These are phyloP conservation scores for Trochalopteron elliotii DNA, from an alignment of 2,113 vertebrate species.

Conservation along the genomic window DNA sequence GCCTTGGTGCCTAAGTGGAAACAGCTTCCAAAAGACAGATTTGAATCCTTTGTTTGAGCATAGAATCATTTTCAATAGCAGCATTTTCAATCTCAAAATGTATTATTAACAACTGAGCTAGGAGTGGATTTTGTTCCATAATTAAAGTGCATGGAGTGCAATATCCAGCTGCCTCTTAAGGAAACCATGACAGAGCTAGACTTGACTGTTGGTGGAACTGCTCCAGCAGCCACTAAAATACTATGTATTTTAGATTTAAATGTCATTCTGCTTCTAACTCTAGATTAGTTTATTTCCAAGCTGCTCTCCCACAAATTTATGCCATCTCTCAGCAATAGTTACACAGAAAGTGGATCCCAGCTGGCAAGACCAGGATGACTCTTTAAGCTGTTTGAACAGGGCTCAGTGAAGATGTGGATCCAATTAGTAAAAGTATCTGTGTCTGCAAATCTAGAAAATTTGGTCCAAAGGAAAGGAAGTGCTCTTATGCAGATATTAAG, in stretches of 20 bases:
- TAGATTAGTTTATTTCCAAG: not conserved
- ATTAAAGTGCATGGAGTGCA: not conserved
- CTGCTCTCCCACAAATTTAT: not conserved
- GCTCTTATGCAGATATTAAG: not conserved
- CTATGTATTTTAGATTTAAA: not conserved
- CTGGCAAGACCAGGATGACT: not conserved
- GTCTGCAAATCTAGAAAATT: not conserved
- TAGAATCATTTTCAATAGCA: not conserved
- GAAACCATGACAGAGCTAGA: not conserved
- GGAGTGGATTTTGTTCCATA: not conserved
- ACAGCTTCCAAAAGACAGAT: not conserved
- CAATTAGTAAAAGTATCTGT: too few relatives aligned
- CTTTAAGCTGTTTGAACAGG: not conserved
- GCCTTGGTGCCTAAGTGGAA: not conserved
- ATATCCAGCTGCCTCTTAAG: not conserved
- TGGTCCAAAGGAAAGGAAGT: not conserved
- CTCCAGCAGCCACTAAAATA: not conserved
- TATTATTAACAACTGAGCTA: not conserved
- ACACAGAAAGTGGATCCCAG: not conserved
- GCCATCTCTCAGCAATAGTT: not conserved
- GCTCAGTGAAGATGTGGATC: not conserved
- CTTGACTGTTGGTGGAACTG: not conserved
- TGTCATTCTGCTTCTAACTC: not conserved
- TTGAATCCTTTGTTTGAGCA: not conserved
- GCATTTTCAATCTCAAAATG: not conserved